phyloP scores from a whole-genome alignment of 2,888 invertebrate genomes.

The Oegoconia quadripuncta region DNA sequence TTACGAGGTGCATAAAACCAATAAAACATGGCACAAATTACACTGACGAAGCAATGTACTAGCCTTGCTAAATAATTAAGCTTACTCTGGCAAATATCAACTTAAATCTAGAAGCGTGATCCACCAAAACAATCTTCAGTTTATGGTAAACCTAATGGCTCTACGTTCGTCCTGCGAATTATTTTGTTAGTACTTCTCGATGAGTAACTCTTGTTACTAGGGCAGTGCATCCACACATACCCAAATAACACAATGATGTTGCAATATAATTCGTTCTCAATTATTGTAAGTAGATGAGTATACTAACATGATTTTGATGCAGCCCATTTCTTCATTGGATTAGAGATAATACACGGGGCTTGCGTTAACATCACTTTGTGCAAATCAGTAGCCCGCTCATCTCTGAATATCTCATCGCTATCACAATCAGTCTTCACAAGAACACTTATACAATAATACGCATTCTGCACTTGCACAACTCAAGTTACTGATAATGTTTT shows the following conservation, averaged over 20 bases:
- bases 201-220: too few species aligned
- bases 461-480: conserved; percentile 5
- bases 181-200: too few species aligned
- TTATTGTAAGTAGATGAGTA: too few species aligned
- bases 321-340: conserved; percentile 16
- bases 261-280: too few species aligned
- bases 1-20: conserved; percentile 53
- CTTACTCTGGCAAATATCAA: conserved; percentile 1
- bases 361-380: too few species aligned
- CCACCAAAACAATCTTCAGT: conserved; percentile 11
- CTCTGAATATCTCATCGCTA: too few species aligned
- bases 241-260: too few species aligned
- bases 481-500: conserved; percentile 37
- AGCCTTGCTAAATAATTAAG: conserved; percentile 5
- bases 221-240: too few species aligned
- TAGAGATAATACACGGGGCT: conserved; percentile 15
- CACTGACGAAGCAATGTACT: conserved; percentile 12
- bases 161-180: background rate
- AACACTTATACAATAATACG: conserved; percentile 16
- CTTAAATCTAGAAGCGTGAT: conserved; percentile 8
- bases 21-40: conserved; percentile 48
- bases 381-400: background rate
- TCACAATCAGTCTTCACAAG: conserved; percentile 19
- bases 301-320: conserved; percentile 4
- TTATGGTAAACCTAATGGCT: too few species aligned